These are phyloP conservation scores for Chelonoidis abingdonii DNA, from an alignment of 2,113 vertebrate species.

Conservation along the genomic window DNA sequence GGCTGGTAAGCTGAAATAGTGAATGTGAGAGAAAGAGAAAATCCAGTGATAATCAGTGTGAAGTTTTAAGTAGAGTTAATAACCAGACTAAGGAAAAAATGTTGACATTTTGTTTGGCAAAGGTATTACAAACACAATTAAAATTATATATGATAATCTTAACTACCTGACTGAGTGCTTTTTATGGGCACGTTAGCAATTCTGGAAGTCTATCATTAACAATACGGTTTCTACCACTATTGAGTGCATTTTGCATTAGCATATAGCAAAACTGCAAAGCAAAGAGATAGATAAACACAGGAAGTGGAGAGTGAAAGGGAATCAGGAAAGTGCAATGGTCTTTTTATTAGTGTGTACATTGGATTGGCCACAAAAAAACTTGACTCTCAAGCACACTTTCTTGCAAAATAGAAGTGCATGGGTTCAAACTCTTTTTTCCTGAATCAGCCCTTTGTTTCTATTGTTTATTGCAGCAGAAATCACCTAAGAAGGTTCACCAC, in stretches of 20 bases:
- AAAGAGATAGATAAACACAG: not conserved
- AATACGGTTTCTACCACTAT: not conserved
- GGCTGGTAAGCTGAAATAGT: constrained; percentile 32
- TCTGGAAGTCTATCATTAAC: constrained; percentile 3
- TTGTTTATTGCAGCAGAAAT: not conserved
- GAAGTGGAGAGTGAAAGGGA: not conserved
- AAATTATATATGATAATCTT: constrained; percentile 37
- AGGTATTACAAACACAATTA: constrained; percentile 49
- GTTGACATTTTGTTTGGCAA: constrained; percentile 45
- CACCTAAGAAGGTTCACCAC: not conserved
- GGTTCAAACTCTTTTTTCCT: not conserved
- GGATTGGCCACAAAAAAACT: not conserved
- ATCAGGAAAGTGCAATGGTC: not conserved
- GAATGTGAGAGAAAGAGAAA: constrained; percentile 24
- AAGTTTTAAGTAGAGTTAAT: constrained; percentile 40
- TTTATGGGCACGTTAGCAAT: constrained; percentile 18
- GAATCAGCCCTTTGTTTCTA: not conserved
- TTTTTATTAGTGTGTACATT: not conserved
- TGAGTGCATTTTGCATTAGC: not conserved
- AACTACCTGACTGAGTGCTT: constrained; percentile 37
- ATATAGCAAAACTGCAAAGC: not conserved
- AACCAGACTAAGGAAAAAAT: constrained; percentile 26
- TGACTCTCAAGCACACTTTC: not conserved
- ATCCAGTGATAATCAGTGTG: not conserved
- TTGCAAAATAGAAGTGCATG: not conserved